phyloP scores from a whole-genome alignment of 1,140 invertebrate genomes.

The Drosophila sproati region DNA sequence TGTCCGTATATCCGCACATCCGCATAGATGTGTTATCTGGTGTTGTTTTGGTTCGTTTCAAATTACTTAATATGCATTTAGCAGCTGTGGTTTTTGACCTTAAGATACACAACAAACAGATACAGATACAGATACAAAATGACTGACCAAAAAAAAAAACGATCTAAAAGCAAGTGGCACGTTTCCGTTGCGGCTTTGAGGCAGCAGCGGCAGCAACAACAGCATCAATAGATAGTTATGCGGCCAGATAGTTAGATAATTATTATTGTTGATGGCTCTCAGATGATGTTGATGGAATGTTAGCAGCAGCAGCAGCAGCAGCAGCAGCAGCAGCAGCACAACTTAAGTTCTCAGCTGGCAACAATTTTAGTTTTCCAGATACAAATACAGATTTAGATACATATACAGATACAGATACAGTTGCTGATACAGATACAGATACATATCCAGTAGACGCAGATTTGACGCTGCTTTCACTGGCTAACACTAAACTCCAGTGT shows the following conservation, averaged over 20 bases:
- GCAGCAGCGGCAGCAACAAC: neutral
- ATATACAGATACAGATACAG: conserved; percentile 9
- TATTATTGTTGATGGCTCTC: conserved; percentile 47
- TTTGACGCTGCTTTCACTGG: conserved; percentile 52
- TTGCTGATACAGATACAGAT: conserved; percentile 17
- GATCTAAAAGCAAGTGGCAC: conserved; percentile 44
- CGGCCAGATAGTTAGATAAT: conserved; percentile 60
- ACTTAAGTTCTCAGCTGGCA: conserved; percentile 31
- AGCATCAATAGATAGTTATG: conserved; percentile 43
- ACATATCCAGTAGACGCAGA: conserved; percentile 26
- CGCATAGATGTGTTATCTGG: conserved; percentile 25
- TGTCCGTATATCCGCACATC: conserved; percentile 14
- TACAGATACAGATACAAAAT: conserved; percentile 5
- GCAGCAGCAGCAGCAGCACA: conserved; percentile 10
- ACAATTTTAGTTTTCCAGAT: conserved; percentile 1
- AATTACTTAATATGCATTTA: conserved; percentile 79
- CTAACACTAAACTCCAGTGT: conserved; percentile 10
- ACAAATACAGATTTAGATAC: conserved; percentile 1
- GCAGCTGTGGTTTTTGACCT: conserved; percentile 67
- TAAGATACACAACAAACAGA: conserved; percentile 36
- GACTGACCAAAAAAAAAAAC: neutral
- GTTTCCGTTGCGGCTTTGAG: conserved; percentile 45
- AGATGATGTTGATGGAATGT: conserved; percentile 40
- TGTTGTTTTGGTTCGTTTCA: conserved; percentile 44
- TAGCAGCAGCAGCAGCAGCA: conserved; percentile 9